Conservation (phyloP, 2,888 invertebrate genomes). For the Nephrocerus scutellatus region DNA sequence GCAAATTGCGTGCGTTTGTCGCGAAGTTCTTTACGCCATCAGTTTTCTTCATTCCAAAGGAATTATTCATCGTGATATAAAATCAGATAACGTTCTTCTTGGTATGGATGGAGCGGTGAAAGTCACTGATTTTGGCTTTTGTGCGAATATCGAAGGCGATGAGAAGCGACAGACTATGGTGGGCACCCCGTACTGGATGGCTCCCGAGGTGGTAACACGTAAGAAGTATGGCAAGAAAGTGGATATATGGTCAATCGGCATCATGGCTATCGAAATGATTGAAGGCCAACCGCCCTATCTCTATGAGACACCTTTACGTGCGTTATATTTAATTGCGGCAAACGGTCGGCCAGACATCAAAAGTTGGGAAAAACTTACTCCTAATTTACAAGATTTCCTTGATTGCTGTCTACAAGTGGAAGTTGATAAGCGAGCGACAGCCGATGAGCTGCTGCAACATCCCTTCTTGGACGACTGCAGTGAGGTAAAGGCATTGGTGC, state of each 20-base stretch:
- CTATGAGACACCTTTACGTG: slow-evolving; percentile 85
- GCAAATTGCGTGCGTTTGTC: slow-evolving; percentile 92
- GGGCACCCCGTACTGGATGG: slow-evolving; percentile 99
- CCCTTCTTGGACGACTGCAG: slow-evolving; percentile 80
- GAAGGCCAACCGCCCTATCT: slow-evolving; percentile 97
- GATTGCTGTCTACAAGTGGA: slow-evolving; percentile 88
- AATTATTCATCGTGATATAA: slow-evolving; percentile 91
- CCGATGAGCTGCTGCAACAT: slow-evolving; percentile 82
- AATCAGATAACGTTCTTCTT: slow-evolving; percentile 92
- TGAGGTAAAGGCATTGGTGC: slow-evolving; percentile 73
- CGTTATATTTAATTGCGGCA: slow-evolving; percentile 91
- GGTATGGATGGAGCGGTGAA: slow-evolving; percentile 90
- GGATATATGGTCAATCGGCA: slow-evolving; percentile 93
- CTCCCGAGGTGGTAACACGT: slow-evolving; percentile 86
- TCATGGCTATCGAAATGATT: slow-evolving; percentile 92
- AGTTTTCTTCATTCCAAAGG: slow-evolving; percentile 83
- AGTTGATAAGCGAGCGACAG: slow-evolving; percentile 79
- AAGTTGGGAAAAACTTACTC: slow-evolving; percentile 70
- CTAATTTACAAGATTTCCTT: slow-evolving; percentile 72
- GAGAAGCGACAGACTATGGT: slow-evolving; percentile 96
- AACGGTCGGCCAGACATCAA: slow-evolving; percentile 89
- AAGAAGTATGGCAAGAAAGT: slow-evolving; percentile 92
- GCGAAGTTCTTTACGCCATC: slow-evolving; percentile 81
- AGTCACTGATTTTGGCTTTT: slow-evolving; percentile 96
- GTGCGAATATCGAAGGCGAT: slow-evolving; percentile 91